Conservation (phyloP, 2,797 vertebrate genomes). For the Sebastes vulpes region DNA sequence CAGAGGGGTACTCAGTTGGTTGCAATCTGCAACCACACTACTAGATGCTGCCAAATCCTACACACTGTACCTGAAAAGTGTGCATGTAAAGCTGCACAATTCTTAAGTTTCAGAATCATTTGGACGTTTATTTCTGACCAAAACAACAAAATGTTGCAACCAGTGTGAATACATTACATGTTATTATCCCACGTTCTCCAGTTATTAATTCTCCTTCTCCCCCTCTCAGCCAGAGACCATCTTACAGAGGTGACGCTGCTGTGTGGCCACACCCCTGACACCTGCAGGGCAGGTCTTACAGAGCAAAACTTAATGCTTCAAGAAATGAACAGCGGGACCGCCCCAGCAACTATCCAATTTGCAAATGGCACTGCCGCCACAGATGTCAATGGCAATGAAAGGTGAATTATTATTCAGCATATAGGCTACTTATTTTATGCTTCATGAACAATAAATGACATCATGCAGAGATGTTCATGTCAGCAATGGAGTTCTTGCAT, state of each 20-base stretch:
- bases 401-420: constrained; percentile 49
- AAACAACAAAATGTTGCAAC: no score
- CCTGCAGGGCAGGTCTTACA: constrained; percentile 65
- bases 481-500: not conserved
- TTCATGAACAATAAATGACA: not conserved
- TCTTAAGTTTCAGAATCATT: not conserved
- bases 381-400: constrained; percentile 68
- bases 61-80: no score
- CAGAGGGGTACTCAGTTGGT: no score
- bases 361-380: constrained; percentile 65
- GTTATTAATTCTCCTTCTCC: constrained; percentile 3
- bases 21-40: no score
- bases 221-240: constrained; percentile 62
- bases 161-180: not conserved
- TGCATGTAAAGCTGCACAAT: not conserved
- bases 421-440: not conserved
- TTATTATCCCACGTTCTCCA: not conserved
- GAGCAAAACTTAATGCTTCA: constrained; percentile 85
- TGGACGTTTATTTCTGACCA: not conserved
- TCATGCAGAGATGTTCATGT: not conserved
- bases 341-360: constrained; percentile 37
- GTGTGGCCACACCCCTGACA: constrained; percentile 59
- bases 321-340: constrained; percentile 75
- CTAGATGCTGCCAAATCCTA: no score
- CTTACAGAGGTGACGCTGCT: constrained; percentile 75